Evolutionary conservation across 2,113 vertebrate species (phyloP).

Genomic region (Theropithecus gelada): DNA sequence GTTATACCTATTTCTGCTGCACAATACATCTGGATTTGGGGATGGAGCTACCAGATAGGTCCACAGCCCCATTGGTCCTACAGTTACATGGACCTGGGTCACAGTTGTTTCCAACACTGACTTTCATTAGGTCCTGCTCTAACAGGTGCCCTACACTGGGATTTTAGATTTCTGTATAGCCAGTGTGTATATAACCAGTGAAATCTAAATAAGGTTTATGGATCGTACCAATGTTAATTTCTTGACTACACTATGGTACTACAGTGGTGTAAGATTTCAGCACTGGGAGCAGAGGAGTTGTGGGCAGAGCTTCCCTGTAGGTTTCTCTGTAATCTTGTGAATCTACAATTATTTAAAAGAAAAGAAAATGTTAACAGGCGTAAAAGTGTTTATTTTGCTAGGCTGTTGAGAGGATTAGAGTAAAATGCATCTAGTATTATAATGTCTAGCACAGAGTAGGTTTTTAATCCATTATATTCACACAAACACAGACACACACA

Average conservation of each 20-base stretch:
- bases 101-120: neutral
- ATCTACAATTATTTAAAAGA: neutral
- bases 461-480: neutral
- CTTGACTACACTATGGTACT: neutral
- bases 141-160: neutral
- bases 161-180: neutral
- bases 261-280: neutral
- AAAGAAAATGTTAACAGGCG: neutral
- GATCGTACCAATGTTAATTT: neutral
- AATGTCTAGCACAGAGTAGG: neutral
- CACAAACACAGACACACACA: neutral
- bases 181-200: neutral
- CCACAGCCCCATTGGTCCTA: fast-evolving
- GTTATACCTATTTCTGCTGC: neutral
- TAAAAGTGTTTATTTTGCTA: neutral
- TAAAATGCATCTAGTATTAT: neutral
- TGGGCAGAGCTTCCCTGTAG: neutral
- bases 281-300: neutral
- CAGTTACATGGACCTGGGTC: neutral
- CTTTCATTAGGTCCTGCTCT: neutral
- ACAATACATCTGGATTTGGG: neutral
- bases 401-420: neutral
- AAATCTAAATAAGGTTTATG: neutral
- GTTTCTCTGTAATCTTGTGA: neutral
- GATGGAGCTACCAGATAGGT: neutral